These are phyloP conservation scores for Euspilapteryx auroguttella DNA, from an alignment of 2,888 invertebrate species.

Conservation along the genomic window DNA sequence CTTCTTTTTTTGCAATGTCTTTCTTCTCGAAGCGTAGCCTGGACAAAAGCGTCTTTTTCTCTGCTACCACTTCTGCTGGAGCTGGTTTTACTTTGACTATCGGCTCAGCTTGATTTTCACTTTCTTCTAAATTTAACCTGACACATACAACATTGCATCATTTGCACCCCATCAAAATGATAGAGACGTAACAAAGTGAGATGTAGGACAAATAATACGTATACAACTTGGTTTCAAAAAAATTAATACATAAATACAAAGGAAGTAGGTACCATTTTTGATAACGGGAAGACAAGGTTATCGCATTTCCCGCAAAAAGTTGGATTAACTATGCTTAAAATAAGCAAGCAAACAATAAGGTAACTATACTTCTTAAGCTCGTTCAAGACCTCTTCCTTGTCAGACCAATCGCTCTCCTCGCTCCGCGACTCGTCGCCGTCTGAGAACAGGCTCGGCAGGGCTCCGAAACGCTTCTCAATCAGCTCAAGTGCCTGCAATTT, in stretches of 20 bases:
- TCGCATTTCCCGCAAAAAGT: too few species aligned
- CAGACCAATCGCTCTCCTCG: constrained; percentile 37
- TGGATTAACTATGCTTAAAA: too few species aligned
- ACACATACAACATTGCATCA: too few species aligned
- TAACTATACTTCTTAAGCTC: constrained; percentile 58
- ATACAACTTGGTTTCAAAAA: too few species aligned
- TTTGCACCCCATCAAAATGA: too few species aligned
- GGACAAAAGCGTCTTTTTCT: constrained; percentile 36
- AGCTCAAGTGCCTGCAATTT: constrained; percentile 79
- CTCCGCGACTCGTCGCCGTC: constrained; percentile 34
- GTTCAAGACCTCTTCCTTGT: constrained; percentile 62
- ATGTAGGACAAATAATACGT: too few species aligned
- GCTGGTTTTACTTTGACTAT: constrained; percentile 25
- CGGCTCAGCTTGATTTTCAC: constrained; percentile 20
- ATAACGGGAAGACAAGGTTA: too few species aligned
- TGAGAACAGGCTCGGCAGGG: constrained; percentile 65
- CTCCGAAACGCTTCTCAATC: constrained; percentile 76
- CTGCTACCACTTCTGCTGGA: constrained; percentile 38
- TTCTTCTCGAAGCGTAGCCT: constrained; percentile 40
- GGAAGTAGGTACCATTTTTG: too few species aligned
- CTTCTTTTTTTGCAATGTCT: too few species aligned
- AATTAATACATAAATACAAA: too few species aligned
- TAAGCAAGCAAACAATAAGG: not conserved
- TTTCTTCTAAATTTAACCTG: constrained; percentile 36
- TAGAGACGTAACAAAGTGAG: too few species aligned